These are phyloP conservation scores for Pollenia amentaria DNA, from an alignment of 2,888 invertebrate genomes.

Conservation along the genomic window DNA sequence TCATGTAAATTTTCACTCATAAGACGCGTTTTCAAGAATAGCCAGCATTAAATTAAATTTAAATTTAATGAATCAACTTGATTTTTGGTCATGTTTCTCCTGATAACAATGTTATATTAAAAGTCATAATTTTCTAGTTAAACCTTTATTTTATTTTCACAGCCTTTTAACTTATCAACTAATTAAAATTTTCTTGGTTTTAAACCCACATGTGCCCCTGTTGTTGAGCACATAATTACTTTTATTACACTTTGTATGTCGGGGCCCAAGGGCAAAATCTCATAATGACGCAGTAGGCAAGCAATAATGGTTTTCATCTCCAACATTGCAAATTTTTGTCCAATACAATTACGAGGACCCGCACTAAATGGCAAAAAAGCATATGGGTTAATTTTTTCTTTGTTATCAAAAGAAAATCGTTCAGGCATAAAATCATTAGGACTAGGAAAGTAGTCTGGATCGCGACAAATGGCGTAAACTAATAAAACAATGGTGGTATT, in stretches of 20 bases:
- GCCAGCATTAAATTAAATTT: too few relatives aligned
- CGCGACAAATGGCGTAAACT: slow-evolving; percentile 79
- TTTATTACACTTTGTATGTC: slow-evolving; percentile 79
- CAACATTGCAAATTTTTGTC: slow-evolving; percentile 81
- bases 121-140: too few relatives aligned
- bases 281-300: slow-evolving; percentile 79
- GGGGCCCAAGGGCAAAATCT: slow-evolving; percentile 79
- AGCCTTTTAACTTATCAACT: not conserved
- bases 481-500: slow-evolving; percentile 79
- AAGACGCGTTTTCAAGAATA: too few relatives aligned
- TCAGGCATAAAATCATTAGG: slow-evolving; percentile 81
- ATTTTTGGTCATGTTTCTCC: too few relatives aligned
- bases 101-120: too few relatives aligned
- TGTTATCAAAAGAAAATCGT: slow-evolving; percentile 84
- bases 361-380: slow-evolving; percentile 82
- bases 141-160: too few relatives aligned
- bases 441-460: slow-evolving; percentile 78
- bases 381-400: slow-evolving; percentile 71
- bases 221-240: slow-evolving; percentile 80
- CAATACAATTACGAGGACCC: slow-evolving; percentile 85
- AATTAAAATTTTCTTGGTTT: slow-evolving; percentile 70
- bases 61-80: too few relatives aligned
- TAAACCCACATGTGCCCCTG: slow-evolving; percentile 81
- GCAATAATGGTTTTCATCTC: slow-evolving; percentile 81
- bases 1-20: too few relatives aligned